A percentile compares a stretch with the other conserved stretches of the same genome.
phyloP scores from a whole-genome alignment of 2,888 invertebrate species.

The Callosobruchus maculatus region DNA sequence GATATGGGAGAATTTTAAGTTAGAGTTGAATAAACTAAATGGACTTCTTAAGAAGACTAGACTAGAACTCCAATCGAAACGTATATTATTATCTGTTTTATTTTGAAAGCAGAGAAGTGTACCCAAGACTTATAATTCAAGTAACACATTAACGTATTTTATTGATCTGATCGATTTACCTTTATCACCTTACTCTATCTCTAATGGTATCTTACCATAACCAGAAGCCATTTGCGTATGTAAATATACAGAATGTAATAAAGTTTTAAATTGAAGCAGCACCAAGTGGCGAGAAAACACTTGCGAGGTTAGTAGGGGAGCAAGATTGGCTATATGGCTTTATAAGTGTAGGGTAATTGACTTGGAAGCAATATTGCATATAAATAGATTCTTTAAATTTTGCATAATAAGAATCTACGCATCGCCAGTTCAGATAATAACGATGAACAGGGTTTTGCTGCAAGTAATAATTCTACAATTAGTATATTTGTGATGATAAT shows the following conservation, averaged over 20 bases:
- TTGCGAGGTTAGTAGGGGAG: not conserved
- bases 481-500: no score
- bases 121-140: no score
- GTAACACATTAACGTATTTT: no score
- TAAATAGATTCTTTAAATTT: slow-evolving; percentile 28
- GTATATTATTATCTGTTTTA: no score
- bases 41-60: no score
- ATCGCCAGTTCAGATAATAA: not conserved
- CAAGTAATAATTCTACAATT: no score
- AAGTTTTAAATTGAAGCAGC: not conserved
- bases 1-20: no score
- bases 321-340: slow-evolving; percentile 7
- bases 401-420: slow-evolving; percentile 7
- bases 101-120: no score
- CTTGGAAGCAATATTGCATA: slow-evolving; percentile 26
- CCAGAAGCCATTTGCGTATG: not conserved
- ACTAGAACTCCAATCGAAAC: no score
- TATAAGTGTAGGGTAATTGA: slow-evolving; percentile 20
- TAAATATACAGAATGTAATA: not conserved
- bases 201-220: not conserved
- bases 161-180: no score
- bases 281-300: not conserved
- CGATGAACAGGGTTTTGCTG: no score
- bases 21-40: no score
- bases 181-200: not conserved